These are phyloP conservation scores for Gorsachius goisagi DNA, from an alignment of 2,113 vertebrate species.

Conservation along the genomic window DNA sequence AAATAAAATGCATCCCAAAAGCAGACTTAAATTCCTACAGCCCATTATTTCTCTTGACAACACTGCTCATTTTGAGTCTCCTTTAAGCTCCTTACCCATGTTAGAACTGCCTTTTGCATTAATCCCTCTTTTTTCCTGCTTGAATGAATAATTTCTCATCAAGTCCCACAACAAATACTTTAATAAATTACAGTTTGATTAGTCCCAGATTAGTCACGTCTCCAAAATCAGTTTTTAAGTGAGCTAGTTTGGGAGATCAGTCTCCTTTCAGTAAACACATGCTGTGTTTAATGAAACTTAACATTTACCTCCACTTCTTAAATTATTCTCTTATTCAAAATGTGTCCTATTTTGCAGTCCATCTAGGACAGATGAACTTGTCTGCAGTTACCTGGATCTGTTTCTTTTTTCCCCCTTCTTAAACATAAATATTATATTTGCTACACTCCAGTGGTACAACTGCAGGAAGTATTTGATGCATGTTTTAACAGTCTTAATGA, in stretches of 20 bases:
- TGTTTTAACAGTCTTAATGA: neutral
- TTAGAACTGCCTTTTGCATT: neutral
- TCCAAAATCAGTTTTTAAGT: conserved; percentile 22
- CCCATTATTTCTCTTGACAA: neutral
- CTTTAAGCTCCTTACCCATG: neutral
- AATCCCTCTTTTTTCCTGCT: neutral
- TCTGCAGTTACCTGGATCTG: neutral
- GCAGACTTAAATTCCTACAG: neutral
- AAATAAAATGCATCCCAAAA: neutral
- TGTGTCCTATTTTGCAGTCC: neutral
- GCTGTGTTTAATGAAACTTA: conserved; percentile 24
- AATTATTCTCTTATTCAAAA: conserved; percentile 4
- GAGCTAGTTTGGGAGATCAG: neutral
- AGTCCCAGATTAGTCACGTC: neutral
- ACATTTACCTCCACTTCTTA: neutral
- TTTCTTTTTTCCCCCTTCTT: neutral
- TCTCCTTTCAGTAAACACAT: conserved; percentile 6
- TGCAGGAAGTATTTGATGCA: neutral
- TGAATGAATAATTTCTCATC: conserved; percentile 12
- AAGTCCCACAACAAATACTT: conserved; percentile 17
- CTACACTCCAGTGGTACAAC: neutral
- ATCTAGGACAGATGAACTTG: neutral
- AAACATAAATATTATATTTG: neutral
- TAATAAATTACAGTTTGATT: conserved; percentile 41
- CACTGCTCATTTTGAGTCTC: neutral